Evolutionary conservation across 2,888 invertebrate genomes (phyloP).

Genomic region (Luperina nickerlii): DNA sequence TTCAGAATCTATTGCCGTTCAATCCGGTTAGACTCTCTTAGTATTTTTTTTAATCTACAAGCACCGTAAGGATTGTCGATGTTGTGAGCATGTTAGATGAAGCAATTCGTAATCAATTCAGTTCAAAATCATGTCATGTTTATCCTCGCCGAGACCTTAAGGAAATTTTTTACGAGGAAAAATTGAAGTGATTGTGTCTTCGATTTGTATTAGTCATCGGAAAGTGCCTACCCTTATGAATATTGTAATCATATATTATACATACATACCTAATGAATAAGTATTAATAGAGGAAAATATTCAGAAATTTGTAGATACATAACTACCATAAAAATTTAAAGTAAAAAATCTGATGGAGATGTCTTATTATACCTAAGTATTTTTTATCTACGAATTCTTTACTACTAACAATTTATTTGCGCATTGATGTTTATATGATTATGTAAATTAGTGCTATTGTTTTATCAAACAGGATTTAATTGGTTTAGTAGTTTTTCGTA

Average conservation of each 20-base stretch:
- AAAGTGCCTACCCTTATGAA: not conserved
- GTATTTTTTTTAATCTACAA: not conserved
- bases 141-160: not conserved
- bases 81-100: not conserved
- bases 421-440: slow-evolving; percentile 26
- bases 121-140: not conserved
- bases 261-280: not conserved
- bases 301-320: not conserved
- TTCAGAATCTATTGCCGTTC: not conserved
- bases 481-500: slow-evolving; percentile 12
- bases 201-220: slow-evolving; percentile 14
- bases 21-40: not conserved
- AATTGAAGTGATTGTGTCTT: not conserved
- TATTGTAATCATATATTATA: not conserved
- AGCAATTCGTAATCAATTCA: slow-evolving; percentile 1
- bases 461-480: slow-evolving; percentile 29
- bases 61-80: not conserved
- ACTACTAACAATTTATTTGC: not conserved
- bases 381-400: slow-evolving; percentile 12
- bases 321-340: not conserved
- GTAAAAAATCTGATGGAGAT: not conserved
- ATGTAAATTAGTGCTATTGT: slow-evolving; percentile 44
- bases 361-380: not conserved
- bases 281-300: slow-evolving; percentile 11
- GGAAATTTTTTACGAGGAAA: slow-evolving; percentile 33